These are phyloP conservation scores for Apogon hyalosoma DNA, from an alignment of 2,797 vertebrate species.

Conservation along the genomic window DNA sequence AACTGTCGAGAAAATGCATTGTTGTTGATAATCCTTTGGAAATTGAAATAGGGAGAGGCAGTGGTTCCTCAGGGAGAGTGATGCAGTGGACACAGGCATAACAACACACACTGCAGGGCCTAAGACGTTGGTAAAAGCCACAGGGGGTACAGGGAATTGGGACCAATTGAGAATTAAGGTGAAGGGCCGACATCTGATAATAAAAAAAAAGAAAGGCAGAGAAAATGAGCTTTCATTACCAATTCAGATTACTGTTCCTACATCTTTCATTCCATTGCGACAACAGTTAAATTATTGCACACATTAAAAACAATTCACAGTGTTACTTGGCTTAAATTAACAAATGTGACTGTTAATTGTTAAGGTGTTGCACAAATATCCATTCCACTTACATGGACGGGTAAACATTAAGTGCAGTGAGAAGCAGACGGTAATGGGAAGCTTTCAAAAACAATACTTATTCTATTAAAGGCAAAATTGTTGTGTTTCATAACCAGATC, in stretches of 20 bases:
- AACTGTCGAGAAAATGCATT: constrained; percentile 75
- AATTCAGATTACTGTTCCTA: constrained; percentile 34
- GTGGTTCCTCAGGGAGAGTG: constrained; percentile 42
- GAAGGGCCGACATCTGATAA: constrained; percentile 60
- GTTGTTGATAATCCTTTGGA: constrained; percentile 77
- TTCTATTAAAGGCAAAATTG: neutral
- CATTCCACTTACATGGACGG: too few relatives aligned
- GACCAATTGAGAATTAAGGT: constrained; percentile 48
- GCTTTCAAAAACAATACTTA: neutral
- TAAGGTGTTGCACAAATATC: neutral
- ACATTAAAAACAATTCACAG: too few relatives aligned
- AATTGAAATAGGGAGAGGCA: constrained; percentile 74
- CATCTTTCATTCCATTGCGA: constrained; percentile 44
- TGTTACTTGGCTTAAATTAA: too few relatives aligned
- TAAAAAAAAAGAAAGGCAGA: constrained; percentile 15
- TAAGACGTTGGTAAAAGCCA: constrained; percentile 55
- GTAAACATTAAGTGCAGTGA: too few relatives aligned
- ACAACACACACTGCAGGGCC: constrained; percentile 41
- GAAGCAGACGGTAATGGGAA: neutral
- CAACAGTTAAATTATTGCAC: constrained; percentile 4
- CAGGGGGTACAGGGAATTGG: constrained; percentile 48
- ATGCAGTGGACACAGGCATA: constrained; percentile 62
- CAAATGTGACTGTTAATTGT: too few relatives aligned
- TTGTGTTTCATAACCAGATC: constrained; percentile 1
- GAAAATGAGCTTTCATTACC: constrained; percentile 48